These are phyloP conservation scores for Dicycla oo DNA, from an alignment of 2,888 invertebrate genomes.

Conservation along the genomic window DNA sequence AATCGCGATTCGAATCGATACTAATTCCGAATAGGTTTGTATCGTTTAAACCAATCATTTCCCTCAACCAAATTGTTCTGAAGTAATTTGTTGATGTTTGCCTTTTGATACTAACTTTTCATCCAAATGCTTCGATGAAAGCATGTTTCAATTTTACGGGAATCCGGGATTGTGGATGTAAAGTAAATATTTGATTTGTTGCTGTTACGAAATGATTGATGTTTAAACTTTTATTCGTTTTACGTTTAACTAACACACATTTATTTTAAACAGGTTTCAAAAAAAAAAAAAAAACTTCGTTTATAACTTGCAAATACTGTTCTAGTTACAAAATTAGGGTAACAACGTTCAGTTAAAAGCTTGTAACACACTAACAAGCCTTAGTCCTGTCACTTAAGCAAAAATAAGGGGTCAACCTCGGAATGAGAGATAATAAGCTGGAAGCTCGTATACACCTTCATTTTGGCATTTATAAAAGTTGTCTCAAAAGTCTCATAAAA, in stretches of 20 bases:
- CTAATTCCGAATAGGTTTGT: constrained; percentile 45
- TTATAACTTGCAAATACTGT: constrained; percentile 10
- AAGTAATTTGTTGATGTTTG: constrained; percentile 63
- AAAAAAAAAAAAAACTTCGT: constrained; percentile 1
- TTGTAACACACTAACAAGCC: too few species aligned
- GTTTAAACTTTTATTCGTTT: neutral
- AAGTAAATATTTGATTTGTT: constrained; percentile 7
- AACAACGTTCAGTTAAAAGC: constrained; percentile 22
- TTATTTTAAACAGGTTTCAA: neutral
- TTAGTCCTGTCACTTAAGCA: too few species aligned
- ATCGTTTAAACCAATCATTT: constrained; percentile 46
- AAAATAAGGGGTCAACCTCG: too few species aligned
- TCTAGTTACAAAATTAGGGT: constrained; percentile 2
- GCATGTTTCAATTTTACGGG: constrained; percentile 35
- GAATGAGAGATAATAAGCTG: too few species aligned
- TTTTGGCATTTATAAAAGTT: too few species aligned
- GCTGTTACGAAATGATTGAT: neutral
- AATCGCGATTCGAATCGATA: constrained; percentile 46
- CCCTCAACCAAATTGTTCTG: constrained; percentile 53
- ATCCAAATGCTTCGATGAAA: constrained; percentile 43
- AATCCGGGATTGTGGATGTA: constrained; percentile 12
- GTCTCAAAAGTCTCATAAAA: too few species aligned
- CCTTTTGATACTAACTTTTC: constrained; percentile 53
- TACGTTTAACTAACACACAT: neutral
- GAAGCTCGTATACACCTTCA: too few species aligned